Evolutionary conservation across 2,888 invertebrate species (phyloP).

Genomic region (Eupeodes luniger): DNA sequence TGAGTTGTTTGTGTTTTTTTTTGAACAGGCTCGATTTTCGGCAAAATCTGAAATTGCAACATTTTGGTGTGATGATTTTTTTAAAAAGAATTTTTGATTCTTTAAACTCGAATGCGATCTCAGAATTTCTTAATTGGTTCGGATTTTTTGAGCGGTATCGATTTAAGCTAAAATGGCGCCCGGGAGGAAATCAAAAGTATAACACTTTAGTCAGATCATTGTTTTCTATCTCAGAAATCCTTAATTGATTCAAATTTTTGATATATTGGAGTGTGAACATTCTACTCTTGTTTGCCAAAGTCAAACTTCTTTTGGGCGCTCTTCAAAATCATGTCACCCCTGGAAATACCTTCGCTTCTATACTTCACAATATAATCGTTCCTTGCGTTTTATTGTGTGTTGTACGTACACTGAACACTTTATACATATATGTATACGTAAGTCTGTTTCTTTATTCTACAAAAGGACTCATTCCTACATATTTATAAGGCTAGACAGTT

Average conservation of each 20-base stretch:
- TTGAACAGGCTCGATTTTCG: no score
- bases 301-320: not conserved
- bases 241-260: no score
- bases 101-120: no score
- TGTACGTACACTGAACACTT: not conserved
- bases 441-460: not conserved
- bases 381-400: not conserved
- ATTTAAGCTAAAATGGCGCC: no score
- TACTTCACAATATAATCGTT: not conserved
- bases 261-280: no score
- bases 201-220: not conserved
- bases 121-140: no score
- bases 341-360: not conserved
- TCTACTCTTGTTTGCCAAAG: no score
- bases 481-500: conserved; percentile 30
- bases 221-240: not conserved
- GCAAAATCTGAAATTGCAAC: no score
- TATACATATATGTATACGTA: not conserved
- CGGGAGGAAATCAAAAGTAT: no score
- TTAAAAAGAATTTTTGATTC: no score
- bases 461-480: conserved; percentile 17
- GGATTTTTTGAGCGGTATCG: no score
- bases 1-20: not conserved
- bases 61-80: no score
- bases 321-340: not conserved